phyloP scores from a whole-genome alignment of 2,113 vertebrate genomes.

The Rhodinocichla rosea region DNA sequence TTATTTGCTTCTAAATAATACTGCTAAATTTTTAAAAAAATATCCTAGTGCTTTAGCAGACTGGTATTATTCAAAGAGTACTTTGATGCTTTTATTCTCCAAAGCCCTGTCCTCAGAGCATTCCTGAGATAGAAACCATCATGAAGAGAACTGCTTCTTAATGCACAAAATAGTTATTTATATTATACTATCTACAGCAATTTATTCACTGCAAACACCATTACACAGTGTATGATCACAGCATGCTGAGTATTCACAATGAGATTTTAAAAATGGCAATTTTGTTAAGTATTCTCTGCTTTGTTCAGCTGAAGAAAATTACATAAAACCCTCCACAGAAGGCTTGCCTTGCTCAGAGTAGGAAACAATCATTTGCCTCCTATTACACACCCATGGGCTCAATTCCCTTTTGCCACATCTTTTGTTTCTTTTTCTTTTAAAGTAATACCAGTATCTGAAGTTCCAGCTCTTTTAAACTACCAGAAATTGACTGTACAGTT shows the following conservation, averaged over 20 bases:
- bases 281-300: conserved; percentile 58
- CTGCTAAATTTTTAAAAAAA: not conserved
- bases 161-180: conserved; percentile 53
- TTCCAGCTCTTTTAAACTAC: not conserved
- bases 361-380: not conserved
- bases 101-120: not conserved
- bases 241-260: conserved; percentile 46
- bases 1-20: conserved; percentile 2
- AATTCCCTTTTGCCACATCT: not conserved
- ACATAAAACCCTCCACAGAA: conserved; percentile 39
- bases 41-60: not conserved
- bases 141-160: conserved; percentile 23
- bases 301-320: conserved; percentile 50
- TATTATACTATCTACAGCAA: conserved; percentile 61
- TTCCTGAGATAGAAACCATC: conserved; percentile 18
- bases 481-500: not conserved
- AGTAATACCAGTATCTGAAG: not conserved
- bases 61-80: conserved; percentile 24
- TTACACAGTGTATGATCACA: conserved; percentile 59
- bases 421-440: not conserved
- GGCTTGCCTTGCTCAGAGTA: not conserved
- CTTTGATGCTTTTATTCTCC: conserved; percentile 1
- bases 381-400: not conserved
- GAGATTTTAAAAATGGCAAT: conserved; percentile 59
- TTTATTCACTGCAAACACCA: conserved; percentile 63